Percentiles rank a stretch among this genome's conserved stretches.
These are phyloP conservation scores for Conus ventricosus DNA, from an alignment of 1,140 invertebrate genomes.

Conservation along the genomic window DNA sequence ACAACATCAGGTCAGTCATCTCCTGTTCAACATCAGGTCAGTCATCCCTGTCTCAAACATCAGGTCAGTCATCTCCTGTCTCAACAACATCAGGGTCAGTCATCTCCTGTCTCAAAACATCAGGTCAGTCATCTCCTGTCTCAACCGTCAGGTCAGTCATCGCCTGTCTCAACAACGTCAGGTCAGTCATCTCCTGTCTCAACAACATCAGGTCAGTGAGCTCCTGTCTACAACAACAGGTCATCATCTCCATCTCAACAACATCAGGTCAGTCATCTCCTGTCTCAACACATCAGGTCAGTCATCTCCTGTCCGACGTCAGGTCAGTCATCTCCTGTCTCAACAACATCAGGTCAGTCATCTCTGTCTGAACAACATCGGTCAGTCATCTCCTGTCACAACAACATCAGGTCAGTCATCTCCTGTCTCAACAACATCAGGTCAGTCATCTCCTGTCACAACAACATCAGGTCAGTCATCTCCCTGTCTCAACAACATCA, in stretches of 20 bases:
- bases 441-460: no score
- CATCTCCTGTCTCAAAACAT: conserved; percentile 89
- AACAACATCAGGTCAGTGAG: conserved; percentile 80
- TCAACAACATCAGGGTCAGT: not conserved
- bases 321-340: conserved; percentile 82
- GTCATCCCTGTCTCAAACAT: no score
- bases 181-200: not conserved
- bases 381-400: no score
- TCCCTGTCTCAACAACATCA: no score
- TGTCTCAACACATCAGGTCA: not conserved
- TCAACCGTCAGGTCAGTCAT: not conserved
- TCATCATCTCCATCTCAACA: conserved; percentile 68
- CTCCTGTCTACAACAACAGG: conserved; percentile 89
- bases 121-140: conserved; percentile 79
- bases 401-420: no score
- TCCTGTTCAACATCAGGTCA: no score
- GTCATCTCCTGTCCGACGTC: conserved; percentile 82
- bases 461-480: no score
- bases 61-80: no score
- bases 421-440: no score
- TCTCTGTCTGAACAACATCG: no score
- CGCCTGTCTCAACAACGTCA: not conserved
- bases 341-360: conserved; percentile 88
- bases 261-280: not conserved
- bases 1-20: no score